phyloP scores from a whole-genome alignment of 2,888 invertebrate species.

The Microplitis deprimator region DNA sequence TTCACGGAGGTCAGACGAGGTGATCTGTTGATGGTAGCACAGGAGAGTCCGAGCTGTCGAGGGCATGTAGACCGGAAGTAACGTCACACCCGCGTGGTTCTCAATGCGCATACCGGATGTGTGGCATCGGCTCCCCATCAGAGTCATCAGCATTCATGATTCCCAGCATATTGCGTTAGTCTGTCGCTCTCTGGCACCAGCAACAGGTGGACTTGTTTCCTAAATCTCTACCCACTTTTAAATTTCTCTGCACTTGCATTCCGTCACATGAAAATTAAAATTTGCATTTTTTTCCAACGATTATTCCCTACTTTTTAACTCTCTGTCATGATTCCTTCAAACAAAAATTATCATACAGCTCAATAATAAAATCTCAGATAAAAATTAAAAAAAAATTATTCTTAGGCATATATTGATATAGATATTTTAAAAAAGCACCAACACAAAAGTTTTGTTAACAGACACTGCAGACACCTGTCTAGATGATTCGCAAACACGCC shows the following conservation, averaged over 20 bases:
- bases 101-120: slow-evolving; percentile 72
- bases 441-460: too few relatives aligned
- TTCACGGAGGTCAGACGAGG: slow-evolving; percentile 69
- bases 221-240: slow-evolving; percentile 24
- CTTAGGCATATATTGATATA: not conserved
- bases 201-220: slow-evolving; percentile 41
- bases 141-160: slow-evolving; percentile 68
- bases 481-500: slow-evolving; percentile 23
- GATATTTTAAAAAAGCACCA: too few relatives aligned
- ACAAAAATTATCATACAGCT: too few relatives aligned
- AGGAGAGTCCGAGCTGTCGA: slow-evolving; percentile 59
- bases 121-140: slow-evolving; percentile 72
- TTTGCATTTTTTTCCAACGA: too few relatives aligned
- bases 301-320: too few relatives aligned
- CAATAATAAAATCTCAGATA: too few relatives aligned
- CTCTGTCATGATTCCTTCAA: too few relatives aligned
- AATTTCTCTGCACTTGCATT: not conserved
- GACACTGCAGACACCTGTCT: slow-evolving; percentile 16
- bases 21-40: slow-evolving; percentile 54
- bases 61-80: slow-evolving; percentile 71
- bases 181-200: slow-evolving; percentile 21
- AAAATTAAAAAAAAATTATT: too few relatives aligned
- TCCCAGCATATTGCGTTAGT: slow-evolving; percentile 61
- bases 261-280: too few relatives aligned
- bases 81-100: slow-evolving; percentile 72